Base-by-base conservation (phyloP, 2,888 invertebrate species). In the Oscheius sp. region DNA sequence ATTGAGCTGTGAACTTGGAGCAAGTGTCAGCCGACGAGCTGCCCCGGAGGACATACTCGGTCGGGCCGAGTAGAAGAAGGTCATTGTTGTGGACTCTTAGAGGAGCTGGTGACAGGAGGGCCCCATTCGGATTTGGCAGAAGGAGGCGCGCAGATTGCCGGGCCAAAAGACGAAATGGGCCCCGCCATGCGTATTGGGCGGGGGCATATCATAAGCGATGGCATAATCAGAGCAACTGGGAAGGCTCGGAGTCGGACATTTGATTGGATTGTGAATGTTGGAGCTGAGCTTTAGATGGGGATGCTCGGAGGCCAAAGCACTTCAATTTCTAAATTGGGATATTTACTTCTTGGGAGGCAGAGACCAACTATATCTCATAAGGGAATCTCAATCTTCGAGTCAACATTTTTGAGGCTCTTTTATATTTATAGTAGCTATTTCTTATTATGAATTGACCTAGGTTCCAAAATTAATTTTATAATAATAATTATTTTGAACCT, bases 1-100 rank as follows among this genome's bases (percentile, higher is more conserved):
- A 39, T 46, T 68, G 31, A 68, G 50, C 39, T 68, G 68, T n/a
- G 37, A 29, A 5, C 46, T 12, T 39, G 81, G 82, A 55, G 81
- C 82, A 50, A 79, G 74, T 10, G 69, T 69, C 17, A 69, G 37
- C 29, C 69, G 46, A n/a, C 69, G 37, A 2, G 27, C 17, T 15
- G 29, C n/a, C n/a, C n/a, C n/a, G n/a, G n/a, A n/a, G 25, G 68
- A 68, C 45, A 64, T 50, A n/a, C 50, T 50, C 25, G 42, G 53
- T 27, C 64, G 23, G 8, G 69, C 55, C 39, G 69, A 69, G 48
- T 69, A 69, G 52, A 69, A 69, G 45, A 69, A 69, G 12, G 53
- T 69, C 61, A 61, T 61, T 10, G 15, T 61, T n/a, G n/a, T n/a
- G n/a, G 10, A 37, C 25, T 1, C 17, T 31, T 55, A 8, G n/a